Evolutionary conservation across 2,888 invertebrate species (phyloP), one percentile per base, ranked within the genome.

Genomic region (Cephus pulcher): DNA sequence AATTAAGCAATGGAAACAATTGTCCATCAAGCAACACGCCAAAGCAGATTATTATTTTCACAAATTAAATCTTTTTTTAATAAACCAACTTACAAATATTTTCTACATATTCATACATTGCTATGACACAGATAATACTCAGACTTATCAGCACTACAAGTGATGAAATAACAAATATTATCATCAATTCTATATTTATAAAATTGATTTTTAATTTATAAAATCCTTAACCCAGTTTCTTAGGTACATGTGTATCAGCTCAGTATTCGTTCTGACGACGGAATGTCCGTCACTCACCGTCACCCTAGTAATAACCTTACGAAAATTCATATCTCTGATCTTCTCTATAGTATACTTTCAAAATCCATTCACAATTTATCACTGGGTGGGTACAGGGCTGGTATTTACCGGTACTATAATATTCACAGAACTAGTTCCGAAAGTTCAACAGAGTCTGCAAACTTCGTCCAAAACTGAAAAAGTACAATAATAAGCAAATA

Each of bases 251-350:
- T 99, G 99, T 91, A 99, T 99, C 81, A 96, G 97, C 90, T 97
- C 98, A 12, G 99, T 99, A 1, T 99, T 98, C 89, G 95, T 96
- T 40, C 93, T 99, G 88, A 99, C 98, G 1, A 97, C 99, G 0
- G 98, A 98, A 91, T 98, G 98, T 89, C 94, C 97, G 0, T 98
- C 99, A 0, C 92, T 99, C 73, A 98, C 98, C 0, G 98, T 99
- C 1, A 99, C 99, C 0, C 93, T 99, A 84, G 98, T 99, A 0
- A 96, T 99, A 40, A 99, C 99, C 0, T 92, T 99, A 77, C 94
- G 99, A 75, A 99, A 99, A 92, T 99, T 99, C 90, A 94, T 97
- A 56, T 98, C 98, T 0, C 93, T 99, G 69, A 92, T 99, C n/a
- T 96, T 99, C 89, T 99, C 99, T 0, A 98, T 99, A 84, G 86